Conservation (phyloP, 2,113 vertebrate genomes). For the Anguilla japonica region DNA sequence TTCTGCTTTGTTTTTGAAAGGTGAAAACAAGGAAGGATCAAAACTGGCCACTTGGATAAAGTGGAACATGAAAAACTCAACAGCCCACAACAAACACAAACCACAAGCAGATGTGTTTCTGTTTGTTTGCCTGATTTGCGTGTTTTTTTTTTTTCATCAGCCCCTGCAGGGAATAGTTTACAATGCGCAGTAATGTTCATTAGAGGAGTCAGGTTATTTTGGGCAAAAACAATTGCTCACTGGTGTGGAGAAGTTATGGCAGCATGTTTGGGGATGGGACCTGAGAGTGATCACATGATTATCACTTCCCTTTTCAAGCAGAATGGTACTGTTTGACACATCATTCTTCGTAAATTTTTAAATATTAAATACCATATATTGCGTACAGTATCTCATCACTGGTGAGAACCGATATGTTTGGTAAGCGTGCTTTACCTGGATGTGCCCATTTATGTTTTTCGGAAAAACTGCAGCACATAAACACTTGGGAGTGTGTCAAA, state of each 20-base stretch:
- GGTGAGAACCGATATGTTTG: background rate
- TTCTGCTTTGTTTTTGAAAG: background rate
- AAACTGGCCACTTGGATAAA: background rate
- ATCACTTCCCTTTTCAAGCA: background rate
- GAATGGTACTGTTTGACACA: background rate
- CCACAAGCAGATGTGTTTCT: constrained; percentile 44
- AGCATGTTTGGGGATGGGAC: background rate
- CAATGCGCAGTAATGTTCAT: constrained; percentile 31
- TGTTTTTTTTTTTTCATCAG: constrained; percentile 47
- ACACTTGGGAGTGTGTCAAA: background rate
- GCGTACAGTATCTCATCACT: background rate
- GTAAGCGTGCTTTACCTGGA: background rate
- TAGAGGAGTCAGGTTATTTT: constrained; percentile 32
- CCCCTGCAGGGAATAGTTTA: constrained; percentile 19
- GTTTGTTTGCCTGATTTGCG: constrained; percentile 46
- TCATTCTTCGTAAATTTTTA: background rate
- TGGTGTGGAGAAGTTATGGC: constrained; percentile 9
- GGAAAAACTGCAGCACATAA: background rate
- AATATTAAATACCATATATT: background rate
- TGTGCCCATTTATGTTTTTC: background rate
- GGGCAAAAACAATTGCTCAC: constrained; percentile 22
- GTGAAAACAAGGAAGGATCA: background rate
- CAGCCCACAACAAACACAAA: constrained; percentile 35
- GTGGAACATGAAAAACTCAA: background rate
- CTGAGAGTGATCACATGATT: background rate